Base-by-base conservation (phyloP, 1,140 invertebrate species). In the Cydia splendana region DNA sequence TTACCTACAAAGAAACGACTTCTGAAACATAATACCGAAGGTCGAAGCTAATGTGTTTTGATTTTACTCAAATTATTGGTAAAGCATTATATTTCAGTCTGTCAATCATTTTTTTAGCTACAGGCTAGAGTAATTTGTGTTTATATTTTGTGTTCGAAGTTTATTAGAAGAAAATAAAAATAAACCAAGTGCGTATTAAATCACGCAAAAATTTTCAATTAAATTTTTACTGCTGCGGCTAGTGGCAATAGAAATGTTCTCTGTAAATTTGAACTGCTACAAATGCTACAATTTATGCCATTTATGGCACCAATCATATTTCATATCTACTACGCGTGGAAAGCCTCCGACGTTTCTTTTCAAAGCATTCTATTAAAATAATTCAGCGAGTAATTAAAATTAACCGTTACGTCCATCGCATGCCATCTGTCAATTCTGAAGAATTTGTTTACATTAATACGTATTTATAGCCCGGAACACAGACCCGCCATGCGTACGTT, bases 351-450 rank as follows among this genome's bases (percentile, higher is more conserved):
- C n/a, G 53, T 57, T 57, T 57, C 53, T 57, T 1, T 57, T 57
- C 2, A 57, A 57, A 57, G 20, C 7, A 57, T 57, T 7, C 15
- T 18, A 57, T 57, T 57, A 57, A 57, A 57, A 7, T 4, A 4
- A 18, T 57, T 18, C 53, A 7, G 7, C 6, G n/a, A 57, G 53
- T 18, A 38, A 38, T 12, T 42, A 69, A 38, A 42, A 24, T 69
- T 28, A 5, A 69, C 65, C 65, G 65, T 15, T 51, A 15, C 48
- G 15, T 69, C 65, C 65, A 69, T 69, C 65, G 15, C 30, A 34
- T 69, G 65, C 38, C 65, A 69, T 69, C 28, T n/a, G 65, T 65
- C 65, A 65, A 65, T 28, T 65, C 20, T 65, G 28, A 28, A 38
- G 15, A 38, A 38, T 69, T 69, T 69, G 65, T 42, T 69, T 69